A percentile compares a stretch with the other conserved stretches of the same genome.
phyloP scores from a whole-genome alignment of 64 coral and sea anemone genomes.

The Stylophora pistillata region DNA sequence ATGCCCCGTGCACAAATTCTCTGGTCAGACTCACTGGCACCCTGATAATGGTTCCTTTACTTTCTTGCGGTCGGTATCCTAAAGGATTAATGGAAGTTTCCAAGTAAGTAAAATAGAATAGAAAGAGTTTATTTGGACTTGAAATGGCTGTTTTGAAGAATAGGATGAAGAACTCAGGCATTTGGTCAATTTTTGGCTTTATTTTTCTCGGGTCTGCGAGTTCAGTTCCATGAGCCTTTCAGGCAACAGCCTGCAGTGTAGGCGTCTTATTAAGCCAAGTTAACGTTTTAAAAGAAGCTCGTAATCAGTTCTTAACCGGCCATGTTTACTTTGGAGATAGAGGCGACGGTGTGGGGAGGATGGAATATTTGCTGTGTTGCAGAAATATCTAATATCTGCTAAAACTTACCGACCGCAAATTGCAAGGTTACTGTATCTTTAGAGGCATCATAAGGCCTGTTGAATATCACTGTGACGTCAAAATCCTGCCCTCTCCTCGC shows the following conservation, averaged over 20 bases:
- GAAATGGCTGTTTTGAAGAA: too few species aligned
- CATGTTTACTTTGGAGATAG: too few species aligned
- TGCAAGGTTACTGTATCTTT: slow-evolving; percentile 54
- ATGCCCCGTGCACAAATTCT: slow-evolving; percentile 5
- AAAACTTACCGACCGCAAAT: slow-evolving; percentile 63
- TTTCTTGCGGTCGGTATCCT: slow-evolving; percentile 75
- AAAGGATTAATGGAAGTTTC: not conserved
- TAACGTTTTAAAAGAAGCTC: too few species aligned
- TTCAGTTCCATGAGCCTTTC: too few species aligned
- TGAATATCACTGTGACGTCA: slow-evolving; percentile 45
- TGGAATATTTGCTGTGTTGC: too few species aligned
- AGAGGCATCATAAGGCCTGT: slow-evolving; percentile 52
- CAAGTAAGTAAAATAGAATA: not conserved
- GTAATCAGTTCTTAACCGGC: too few species aligned
- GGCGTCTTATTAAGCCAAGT: too few species aligned
- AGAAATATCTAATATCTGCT: not conserved
- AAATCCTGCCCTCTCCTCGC: slow-evolving; percentile 79
- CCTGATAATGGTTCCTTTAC: slow-evolving; percentile 65
- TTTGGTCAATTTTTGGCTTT: not conserved
- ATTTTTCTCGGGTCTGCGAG: too few species aligned
- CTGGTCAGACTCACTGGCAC: slow-evolving; percentile 29
- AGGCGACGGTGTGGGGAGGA: too few species aligned
- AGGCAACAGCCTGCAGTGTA: too few species aligned
- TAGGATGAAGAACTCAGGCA: too few species aligned
- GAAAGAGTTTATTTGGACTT: not conserved